Base-by-base conservation (phyloP, 2,113 vertebrate genomes). In the Phyllopteryx taeniolatus region DNA sequence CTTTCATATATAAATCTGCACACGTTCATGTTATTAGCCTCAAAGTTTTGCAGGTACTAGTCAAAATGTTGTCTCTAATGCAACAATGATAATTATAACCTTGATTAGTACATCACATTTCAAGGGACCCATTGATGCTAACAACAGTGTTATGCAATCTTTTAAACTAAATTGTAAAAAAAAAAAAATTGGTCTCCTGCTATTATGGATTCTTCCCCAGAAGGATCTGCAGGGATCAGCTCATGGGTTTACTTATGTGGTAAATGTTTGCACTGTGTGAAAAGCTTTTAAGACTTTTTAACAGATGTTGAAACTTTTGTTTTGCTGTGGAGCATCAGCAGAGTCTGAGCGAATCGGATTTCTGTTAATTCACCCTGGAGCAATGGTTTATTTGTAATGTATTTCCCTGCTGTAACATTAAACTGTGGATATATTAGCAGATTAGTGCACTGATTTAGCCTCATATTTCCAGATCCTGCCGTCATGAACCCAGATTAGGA, bases 201-300 rank as follows among this genome's bases (percentile, higher is more conserved):
- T 74, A 59, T 70, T 33, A 71, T 71, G 71, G 79, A 68, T 78
- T 92, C 76, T 94, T 43, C 42, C 90, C 95, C 91, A 92, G 63
- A 90, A 95, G 94, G 94, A 82, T 92, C 93, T 72, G 91, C 95
- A 90, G 92, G 91, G 89, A 94, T 95, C 94, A 95, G 92, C 93
- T 97, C 95, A 83, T 96, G 92, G 94, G 95, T 98, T 93, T 99
- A 97, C 94, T 95, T 98, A 79, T 98, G 96, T 94, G 97, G 96
- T 98, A 98, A 93, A 15, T 33, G 57, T 92, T 77, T 89, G 86
- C 89, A 85, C 87, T 92, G 90, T 43, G 87, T 93, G 90, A 31
- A 47, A 71, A 14, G 22, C 35, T 70, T 70, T n/a, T 84, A 71
- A 47, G 42, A 42, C 35, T 13, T 64, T 20, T 65, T 65, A 14